These are phyloP conservation scores for Sialia sialis DNA, from an alignment of 2,113 vertebrate genomes.

Conservation along the genomic window DNA sequence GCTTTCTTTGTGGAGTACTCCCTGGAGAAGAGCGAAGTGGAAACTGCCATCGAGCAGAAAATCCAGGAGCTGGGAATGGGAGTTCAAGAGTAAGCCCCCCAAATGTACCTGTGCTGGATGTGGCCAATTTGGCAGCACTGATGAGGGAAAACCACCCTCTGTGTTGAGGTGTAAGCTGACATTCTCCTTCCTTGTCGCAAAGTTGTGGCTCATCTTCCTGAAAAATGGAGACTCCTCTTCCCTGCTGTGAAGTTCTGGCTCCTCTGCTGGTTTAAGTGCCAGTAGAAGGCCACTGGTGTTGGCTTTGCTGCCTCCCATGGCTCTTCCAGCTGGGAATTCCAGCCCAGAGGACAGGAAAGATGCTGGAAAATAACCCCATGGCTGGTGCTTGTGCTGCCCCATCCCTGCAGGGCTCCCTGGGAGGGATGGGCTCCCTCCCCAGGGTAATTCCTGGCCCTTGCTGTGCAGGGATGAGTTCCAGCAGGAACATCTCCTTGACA, in stretches of 20 bases:
- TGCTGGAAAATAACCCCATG: neutral
- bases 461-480: constrained; percentile 72
- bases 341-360: neutral
- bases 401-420: neutral
- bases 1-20: constrained; percentile 94
- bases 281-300: neutral
- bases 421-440: neutral
- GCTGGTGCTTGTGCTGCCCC: neutral
- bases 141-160: neutral
- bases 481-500: constrained; percentile 75
- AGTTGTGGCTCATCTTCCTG: neutral
- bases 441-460: neutral
- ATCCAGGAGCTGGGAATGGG: constrained; percentile 89
- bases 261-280: neutral
- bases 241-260: neutral
- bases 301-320: neutral
- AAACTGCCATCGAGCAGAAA: constrained; percentile 90
- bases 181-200: neutral
- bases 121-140: neutral
- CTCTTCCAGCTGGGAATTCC: neutral
- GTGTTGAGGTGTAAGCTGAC: neutral
- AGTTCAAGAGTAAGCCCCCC: constrained; percentile 79
- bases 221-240: neutral
- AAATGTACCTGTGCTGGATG: neutral
- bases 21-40: constrained; percentile 86